phyloP scores from a whole-genome alignment of 2,797 vertebrate species.

The Eurystomus glaucurus region DNA sequence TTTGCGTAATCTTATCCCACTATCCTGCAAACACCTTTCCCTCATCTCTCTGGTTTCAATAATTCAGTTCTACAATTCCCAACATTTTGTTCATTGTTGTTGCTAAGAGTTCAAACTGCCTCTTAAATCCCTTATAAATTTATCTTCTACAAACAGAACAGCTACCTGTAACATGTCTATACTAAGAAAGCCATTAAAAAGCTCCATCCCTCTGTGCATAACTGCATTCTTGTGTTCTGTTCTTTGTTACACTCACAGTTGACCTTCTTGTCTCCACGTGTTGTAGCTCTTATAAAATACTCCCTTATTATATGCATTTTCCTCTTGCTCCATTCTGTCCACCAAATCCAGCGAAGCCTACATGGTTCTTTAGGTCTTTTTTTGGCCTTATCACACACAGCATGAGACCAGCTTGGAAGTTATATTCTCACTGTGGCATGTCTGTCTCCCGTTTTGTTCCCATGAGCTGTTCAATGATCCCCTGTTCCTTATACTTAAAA shows the following conservation, averaged over 20 bases:
- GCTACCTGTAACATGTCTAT: not conserved
- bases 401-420: not conserved
- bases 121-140: not conserved
- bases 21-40: not conserved
- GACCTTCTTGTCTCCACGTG: not conserved
- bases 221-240: not conserved
- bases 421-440: not conserved
- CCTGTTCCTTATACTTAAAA: not conserved
- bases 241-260: not conserved
- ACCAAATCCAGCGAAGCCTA: not conserved
- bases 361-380: not conserved
- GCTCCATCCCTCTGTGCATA: not conserved
- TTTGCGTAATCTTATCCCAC: not conserved
- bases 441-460: not conserved
- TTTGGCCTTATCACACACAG: not conserved
- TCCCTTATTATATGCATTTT: not conserved
- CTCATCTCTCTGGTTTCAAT: not conserved
- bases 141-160: not conserved
- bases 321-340: not conserved
- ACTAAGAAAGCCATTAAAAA: not conserved
- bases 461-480: not conserved
- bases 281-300: not conserved
- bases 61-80: not conserved
- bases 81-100: not conserved
- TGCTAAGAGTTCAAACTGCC: not conserved